phyloP scores from a whole-genome alignment of 1,140 invertebrate species.

The Coenobita brevimanus region DNA sequence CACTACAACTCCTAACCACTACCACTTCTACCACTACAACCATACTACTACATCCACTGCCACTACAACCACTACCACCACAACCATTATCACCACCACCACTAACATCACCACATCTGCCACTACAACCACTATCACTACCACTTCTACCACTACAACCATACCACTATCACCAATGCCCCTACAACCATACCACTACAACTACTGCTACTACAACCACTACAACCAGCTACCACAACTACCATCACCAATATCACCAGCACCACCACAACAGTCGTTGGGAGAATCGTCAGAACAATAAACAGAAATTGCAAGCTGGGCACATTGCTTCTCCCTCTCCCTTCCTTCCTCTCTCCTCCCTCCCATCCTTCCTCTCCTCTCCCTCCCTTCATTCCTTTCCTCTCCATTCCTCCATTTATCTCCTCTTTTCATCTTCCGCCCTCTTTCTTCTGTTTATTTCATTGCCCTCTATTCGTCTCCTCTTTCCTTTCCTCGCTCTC shows the following conservation, averaged over 20 bases:
- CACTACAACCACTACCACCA: not conserved
- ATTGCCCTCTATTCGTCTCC: not conserved
- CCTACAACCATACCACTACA: not conserved
- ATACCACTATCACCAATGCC: not conserved
- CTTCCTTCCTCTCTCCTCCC: not conserved
- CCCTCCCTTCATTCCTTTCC: too few species aligned
- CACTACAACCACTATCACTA: not conserved
- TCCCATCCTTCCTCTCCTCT: not conserved
- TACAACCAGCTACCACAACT: not conserved
- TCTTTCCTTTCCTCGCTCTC: conserved; percentile 6
- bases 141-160: not conserved
- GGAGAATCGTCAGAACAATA: conserved; percentile 49
- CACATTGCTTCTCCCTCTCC: too few species aligned
- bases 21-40: too few species aligned
- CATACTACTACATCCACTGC: not conserved
- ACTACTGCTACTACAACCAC: not conserved
- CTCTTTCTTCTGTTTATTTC: not conserved
- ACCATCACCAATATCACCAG: not conserved
- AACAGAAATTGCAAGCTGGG: conserved; percentile 51
- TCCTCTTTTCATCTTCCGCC: not conserved
- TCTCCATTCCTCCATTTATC: too few species aligned
- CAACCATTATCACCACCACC: too few species aligned
- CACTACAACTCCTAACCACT: too few species aligned
- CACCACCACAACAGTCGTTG: not conserved
- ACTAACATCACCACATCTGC: too few species aligned